Conservation (phyloP, 2,888 invertebrate genomes). For the Pseudococcus viburni region DNA sequence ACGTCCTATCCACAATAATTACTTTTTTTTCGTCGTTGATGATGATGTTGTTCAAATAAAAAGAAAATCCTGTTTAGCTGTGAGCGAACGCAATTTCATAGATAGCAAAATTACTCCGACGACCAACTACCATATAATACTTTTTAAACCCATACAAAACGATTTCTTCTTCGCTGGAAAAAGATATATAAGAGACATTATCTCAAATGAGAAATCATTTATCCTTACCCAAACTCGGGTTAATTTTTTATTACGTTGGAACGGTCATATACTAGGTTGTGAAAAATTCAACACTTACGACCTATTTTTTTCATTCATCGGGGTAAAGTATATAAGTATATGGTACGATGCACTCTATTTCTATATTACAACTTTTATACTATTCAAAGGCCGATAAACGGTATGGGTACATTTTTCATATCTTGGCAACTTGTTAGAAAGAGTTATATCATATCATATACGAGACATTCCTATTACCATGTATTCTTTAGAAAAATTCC, state of each 20-base stretch:
- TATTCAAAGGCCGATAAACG: not conserved
- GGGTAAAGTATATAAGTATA: not conserved
- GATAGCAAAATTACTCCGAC: conserved; percentile 15
- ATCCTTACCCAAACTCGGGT: conserved; percentile 29
- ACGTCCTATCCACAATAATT: conserved; percentile 5
- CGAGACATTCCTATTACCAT: not conserved
- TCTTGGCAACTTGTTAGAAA: not conserved
- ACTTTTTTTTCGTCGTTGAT: conserved; percentile 3
- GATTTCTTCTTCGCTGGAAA: not conserved
- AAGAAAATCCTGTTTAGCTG: conserved; percentile 15
- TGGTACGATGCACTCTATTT: not conserved
- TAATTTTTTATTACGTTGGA: conserved; percentile 41
- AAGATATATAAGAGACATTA: conserved; percentile 50
- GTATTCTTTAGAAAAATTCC: not conserved
- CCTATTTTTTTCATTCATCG: conserved; percentile 14
- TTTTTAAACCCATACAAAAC: conserved; percentile 12
- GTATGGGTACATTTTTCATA: not conserved
- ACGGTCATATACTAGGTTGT: not conserved
- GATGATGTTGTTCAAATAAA: conserved; percentile 34
- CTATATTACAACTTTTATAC: not conserved
- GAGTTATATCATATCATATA: conserved; percentile 9
- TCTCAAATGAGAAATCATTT: conserved; percentile 41
- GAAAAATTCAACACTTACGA: not conserved
- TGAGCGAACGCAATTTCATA: conserved; percentile 7
- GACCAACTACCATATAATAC: not conserved